Percentiles rank a stretch among this genome's conserved stretches.
phyloP scores from a whole-genome alignment of 1,140 invertebrate species.

The Palaemon carinicauda region DNA sequence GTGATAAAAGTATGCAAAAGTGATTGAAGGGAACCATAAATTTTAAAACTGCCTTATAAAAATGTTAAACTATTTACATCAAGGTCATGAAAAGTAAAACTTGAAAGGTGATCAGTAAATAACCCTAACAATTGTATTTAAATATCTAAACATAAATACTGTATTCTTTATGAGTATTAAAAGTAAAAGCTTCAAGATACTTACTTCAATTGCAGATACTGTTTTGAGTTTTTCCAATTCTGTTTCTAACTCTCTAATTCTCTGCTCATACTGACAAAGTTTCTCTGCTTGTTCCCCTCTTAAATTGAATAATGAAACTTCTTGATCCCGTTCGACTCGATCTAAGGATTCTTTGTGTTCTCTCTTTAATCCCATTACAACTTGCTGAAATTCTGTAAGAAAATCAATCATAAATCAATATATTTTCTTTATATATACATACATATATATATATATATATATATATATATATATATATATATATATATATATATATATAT shows the following conservation, averaged over 20 bases:
- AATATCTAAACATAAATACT: neutral
- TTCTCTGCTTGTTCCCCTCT: constrained; percentile 65
- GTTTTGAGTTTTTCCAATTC: constrained; percentile 63
- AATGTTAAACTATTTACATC: too few relatives aligned
- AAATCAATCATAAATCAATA: neutral
- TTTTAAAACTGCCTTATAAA: too few relatives aligned
- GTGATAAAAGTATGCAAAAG: too few relatives aligned
- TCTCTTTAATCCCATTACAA: constrained; percentile 65
- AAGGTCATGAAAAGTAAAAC: too few relatives aligned
- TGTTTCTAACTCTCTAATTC: constrained; percentile 64
- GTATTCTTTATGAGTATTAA: neutral
- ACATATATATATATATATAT: too few relatives aligned
- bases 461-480: too few relatives aligned
- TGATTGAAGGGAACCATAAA: too few relatives aligned
- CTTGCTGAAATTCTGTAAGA: constrained; percentile 64
- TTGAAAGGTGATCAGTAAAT: too few relatives aligned
- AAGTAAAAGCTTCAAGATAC: neutral
- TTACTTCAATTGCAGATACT: constrained; percentile 64
- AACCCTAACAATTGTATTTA: neutral
- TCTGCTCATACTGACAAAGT: constrained; percentile 63
- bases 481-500: too few relatives aligned
- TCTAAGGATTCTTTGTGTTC: constrained; percentile 64
- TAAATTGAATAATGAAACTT: constrained; percentile 63
- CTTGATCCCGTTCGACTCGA: constrained; percentile 62
- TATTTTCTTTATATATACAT: too few relatives aligned